Evolutionary conservation across 2,113 vertebrate species (phyloP).

Genomic region (Rallus limicola): DNA sequence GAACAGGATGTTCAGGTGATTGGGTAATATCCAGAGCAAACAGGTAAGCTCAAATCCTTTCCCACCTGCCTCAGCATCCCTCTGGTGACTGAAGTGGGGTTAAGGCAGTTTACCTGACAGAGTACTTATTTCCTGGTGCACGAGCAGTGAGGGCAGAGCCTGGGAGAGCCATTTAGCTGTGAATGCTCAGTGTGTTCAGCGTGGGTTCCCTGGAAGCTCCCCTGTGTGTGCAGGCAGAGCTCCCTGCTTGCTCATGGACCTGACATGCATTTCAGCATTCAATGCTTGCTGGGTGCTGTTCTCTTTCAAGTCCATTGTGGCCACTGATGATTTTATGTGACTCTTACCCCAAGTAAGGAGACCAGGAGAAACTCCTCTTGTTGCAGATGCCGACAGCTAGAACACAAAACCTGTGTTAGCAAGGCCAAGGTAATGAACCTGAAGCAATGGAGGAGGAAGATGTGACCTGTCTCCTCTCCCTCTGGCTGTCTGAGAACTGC

Average conservation of each 20-base stretch:
- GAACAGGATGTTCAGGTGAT: not conserved
- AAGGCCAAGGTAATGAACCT: not conserved
- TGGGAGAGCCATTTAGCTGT: not conserved
- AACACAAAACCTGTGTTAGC: not conserved
- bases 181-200: not conserved
- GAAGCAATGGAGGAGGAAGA: not conserved
- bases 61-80: not conserved
- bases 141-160: not conserved
- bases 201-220: not conserved
- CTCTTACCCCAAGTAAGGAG: not conserved
- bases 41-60: not conserved
- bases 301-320: not conserved
- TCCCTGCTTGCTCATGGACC: not conserved
- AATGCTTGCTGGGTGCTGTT: not conserved
- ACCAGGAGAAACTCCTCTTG: not conserved
- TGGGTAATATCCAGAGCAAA: not conserved
- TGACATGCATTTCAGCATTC: rapidly evolving
- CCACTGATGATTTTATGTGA: not conserved
- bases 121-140: not conserved
- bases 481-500: not conserved
- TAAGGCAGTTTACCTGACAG: not conserved
- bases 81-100: not conserved
- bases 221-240: not conserved
- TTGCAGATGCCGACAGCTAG: too few relatives aligned
- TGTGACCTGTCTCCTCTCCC: not conserved